Evolutionary conservation across 2,113 vertebrate species (phyloP).

Genomic region (Phalacrocorax aristotelis): DNA sequence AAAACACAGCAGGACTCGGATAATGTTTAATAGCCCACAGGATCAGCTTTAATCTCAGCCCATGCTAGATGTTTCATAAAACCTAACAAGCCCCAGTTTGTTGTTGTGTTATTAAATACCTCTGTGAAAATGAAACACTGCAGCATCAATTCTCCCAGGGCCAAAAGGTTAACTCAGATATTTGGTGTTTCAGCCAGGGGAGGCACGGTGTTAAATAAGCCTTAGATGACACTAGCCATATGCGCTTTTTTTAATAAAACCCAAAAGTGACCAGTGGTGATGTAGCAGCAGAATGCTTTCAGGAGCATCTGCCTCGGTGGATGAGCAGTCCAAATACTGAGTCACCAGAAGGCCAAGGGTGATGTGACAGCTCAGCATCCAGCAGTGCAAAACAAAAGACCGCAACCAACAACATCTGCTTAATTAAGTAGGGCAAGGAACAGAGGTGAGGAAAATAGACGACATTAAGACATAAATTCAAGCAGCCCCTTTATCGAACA

Average conservation of each 20-base stretch:
- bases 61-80: not conserved
- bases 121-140: rapidly evolving
- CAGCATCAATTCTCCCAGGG: not conserved
- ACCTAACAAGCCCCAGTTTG: not conserved
- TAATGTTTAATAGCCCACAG: not conserved
- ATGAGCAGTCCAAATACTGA: not conserved
- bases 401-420: not conserved
- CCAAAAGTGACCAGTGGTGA: rapidly evolving
- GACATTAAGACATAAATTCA: not conserved
- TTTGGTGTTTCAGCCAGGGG: not conserved
- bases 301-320: not conserved
- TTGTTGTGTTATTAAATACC: rapidly evolving
- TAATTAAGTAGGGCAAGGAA: not conserved
- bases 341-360: not conserved
- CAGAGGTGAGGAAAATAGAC: not conserved
- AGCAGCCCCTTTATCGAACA: not conserved
- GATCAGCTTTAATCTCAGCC: not conserved
- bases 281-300: not conserved
- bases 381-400: not conserved
- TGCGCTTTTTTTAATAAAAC: rapidly evolving
- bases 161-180: not conserved
- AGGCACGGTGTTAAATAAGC: rapidly evolving
- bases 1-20: not conserved
- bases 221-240: not conserved
- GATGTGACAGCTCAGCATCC: not conserved